phyloP scores from a whole-genome alignment of 1,140 invertebrate genomes.

The Bemisia tabaci region DNA sequence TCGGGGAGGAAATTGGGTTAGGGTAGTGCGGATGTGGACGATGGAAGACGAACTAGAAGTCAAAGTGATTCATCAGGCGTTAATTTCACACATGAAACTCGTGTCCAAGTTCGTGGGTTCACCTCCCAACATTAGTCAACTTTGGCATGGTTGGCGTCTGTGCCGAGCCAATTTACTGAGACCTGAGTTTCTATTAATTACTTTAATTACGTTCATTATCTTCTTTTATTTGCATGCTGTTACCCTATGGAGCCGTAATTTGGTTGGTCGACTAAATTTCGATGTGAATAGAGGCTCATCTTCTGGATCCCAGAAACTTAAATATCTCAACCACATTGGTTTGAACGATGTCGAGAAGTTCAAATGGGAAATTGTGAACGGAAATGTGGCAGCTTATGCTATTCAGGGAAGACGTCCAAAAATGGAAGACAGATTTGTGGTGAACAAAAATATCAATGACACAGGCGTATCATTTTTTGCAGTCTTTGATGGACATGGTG shows the following conservation, averaged over 20 bases:
- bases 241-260: constrained; percentile 58
- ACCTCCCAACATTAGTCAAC: constrained; percentile 41
- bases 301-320: constrained; percentile 32
- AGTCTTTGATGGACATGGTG: constrained; percentile 90
- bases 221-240: constrained; percentile 62
- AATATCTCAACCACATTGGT: constrained; percentile 31
- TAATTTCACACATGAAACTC: constrained; percentile 66
- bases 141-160: constrained; percentile 52
- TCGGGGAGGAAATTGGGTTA: no score
- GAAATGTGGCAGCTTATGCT: constrained; percentile 67
- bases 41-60: constrained; percentile 85
- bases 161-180: constrained; percentile 56
- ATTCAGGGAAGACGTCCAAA: constrained; percentile 72
- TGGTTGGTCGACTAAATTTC: constrained; percentile 55
- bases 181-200: constrained; percentile 54
- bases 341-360: constrained; percentile 33
- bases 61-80: constrained; percentile 67
- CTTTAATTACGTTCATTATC: constrained; percentile 48
- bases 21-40: neutral
- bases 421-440: constrained; percentile 87
- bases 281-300: constrained; percentile 43
- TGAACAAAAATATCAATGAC: constrained; percentile 58
- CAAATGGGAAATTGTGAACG: constrained; percentile 61
- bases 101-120: constrained; percentile 60
- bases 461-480: constrained; percentile 73